Percentiles rank a stretch among this genome's conserved stretches.
phyloP scores from a whole-genome alignment of 1,140 invertebrate genomes.

The Listronotus oregonensis region DNA sequence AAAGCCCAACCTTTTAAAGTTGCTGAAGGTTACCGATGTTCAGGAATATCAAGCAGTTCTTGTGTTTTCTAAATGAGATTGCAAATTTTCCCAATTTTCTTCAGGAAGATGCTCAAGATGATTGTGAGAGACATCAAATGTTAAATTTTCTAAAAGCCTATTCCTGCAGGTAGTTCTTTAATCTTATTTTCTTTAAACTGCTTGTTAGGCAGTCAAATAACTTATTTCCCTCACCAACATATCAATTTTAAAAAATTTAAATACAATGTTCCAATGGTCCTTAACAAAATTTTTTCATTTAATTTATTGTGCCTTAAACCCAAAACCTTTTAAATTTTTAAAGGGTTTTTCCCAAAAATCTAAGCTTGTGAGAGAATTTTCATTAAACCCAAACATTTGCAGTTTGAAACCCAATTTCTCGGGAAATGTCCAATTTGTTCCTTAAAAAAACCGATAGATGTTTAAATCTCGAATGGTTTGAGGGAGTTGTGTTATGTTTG shows the following conservation, averaged over 20 bases:
- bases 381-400: constrained; percentile 90
- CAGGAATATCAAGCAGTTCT: constrained; percentile 96
- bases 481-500: constrained; percentile 92
- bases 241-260: constrained; percentile 95
- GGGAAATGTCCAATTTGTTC: constrained; percentile 93
- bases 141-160: constrained; percentile 89
- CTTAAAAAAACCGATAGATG: constrained; percentile 95
- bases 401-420: constrained; percentile 91
- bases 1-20: constrained; percentile 69
- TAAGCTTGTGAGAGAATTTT: constrained; percentile 94
- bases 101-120: constrained; percentile 91
- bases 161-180: constrained; percentile 86
- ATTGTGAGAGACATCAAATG: constrained; percentile 98
- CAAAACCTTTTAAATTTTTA: constrained; percentile 85
- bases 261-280: constrained; percentile 89
- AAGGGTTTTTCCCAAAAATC: constrained; percentile 88
- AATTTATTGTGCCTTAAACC: constrained; percentile 98
- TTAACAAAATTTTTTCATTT: constrained; percentile 95
- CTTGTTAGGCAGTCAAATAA: constrained; percentile 91
- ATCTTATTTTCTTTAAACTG: constrained; percentile 99
- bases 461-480: constrained; percentile 86
- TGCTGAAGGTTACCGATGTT: constrained; percentile 91
- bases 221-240: constrained; percentile 91
- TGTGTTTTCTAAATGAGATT: constrained; percentile 96
- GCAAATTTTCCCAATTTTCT: constrained; percentile 94